Percentiles rank a stretch among this genome's conserved stretches.
phyloP scores from a whole-genome alignment of 2,888 invertebrate genomes.

The Troides helena region DNA sequence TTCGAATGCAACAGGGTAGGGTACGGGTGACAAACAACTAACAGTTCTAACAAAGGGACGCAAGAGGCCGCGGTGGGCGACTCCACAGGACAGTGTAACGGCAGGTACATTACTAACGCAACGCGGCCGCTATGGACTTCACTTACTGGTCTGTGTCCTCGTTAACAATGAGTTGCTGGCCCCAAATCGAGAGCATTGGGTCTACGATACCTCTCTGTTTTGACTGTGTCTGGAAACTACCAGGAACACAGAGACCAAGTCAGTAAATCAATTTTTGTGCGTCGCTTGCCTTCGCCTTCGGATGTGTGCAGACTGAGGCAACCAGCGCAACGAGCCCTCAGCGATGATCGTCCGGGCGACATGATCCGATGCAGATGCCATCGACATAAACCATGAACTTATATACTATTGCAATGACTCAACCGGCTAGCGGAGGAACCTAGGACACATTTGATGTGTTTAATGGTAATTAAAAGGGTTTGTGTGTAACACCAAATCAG shows the following conservation, averaged over 20 bases:
- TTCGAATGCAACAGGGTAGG: constrained; percentile 53
- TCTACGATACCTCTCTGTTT: constrained; percentile 98
- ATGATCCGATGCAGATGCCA: constrained; percentile 36
- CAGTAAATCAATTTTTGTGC: constrained; percentile 42
- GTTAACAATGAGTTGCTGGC: constrained; percentile 98
- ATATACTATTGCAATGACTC: constrained; percentile 23
- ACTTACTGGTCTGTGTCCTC: constrained; percentile 99
- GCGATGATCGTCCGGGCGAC: constrained; percentile 29
- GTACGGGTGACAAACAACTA: constrained; percentile 61
- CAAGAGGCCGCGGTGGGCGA: constrained; percentile 65
- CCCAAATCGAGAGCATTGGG: constrained; percentile 99
- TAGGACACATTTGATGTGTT: constrained; percentile 37
- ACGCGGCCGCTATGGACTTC: constrained; percentile 59
- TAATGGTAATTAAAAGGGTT: constrained; percentile 38
- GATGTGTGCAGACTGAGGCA: constrained; percentile 16
- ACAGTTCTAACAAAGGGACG: constrained; percentile 59
- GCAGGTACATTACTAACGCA: constrained; percentile 54
- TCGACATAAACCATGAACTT: constrained; percentile 35
- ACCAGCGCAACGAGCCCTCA: constrained; percentile 29
- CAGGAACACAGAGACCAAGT: constrained; percentile 72
- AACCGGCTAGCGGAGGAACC: constrained; percentile 33
- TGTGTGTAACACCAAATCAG: constrained; percentile 50
- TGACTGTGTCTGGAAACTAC: constrained; percentile 91
- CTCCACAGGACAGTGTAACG: constrained; percentile 50
- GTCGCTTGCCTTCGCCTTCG: constrained; percentile 30